Base-by-base conservation (phyloP, 2,113 vertebrate genomes). In the Panurus biarmicus region DNA sequence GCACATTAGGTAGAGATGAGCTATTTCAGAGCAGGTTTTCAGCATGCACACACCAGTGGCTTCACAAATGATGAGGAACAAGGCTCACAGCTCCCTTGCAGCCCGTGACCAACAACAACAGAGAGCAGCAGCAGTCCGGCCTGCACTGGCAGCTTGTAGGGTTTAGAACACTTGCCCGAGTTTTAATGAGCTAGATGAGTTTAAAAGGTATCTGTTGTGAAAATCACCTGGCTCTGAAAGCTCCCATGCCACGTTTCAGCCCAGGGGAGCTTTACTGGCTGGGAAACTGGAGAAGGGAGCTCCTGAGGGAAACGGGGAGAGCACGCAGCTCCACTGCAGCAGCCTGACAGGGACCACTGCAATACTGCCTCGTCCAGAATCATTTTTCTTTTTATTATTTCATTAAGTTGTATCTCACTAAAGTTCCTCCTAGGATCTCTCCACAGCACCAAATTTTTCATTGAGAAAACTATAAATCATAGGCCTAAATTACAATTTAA, bases 401-500 rank as follows among this genome's bases (percentile, higher is more conserved):
- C 98, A 99, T 99, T 99, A 99, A 99, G 98, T 98, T 98, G 98
- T 98, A 98, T 98, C 97, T 98, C 97, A 97, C 97, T 98, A 98
- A 98, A 98, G 97, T 98, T 98, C 97, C 97, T 98, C 97, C 97
- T 97, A 97, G 97, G 97, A 97, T 98, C 97, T 97, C 97, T 97
- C 93, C n/a, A 91, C 95, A 97, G 98, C 98, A 97, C 98, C 98
- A 97, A 98, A 98, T 98, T 97, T 98, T 98, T 98, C 97, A 98
- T 98, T 98, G 98, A 97, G 97, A 98, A 98, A 98, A 98, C 97
- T 96, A 98, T 98, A 98, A 98, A 98, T 98, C 98, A 98, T 98
- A 95, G 98, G 98, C 98, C 98, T 98, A 99, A 99, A 99, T 99
- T 99, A 99, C 99, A 99, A 99, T 99, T 99, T 99, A 99, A 99